Evolutionary conservation across 2,797 vertebrate species (phyloP), one percentile per base, ranked within the genome.

Genomic region (Morus bassanus): DNA sequence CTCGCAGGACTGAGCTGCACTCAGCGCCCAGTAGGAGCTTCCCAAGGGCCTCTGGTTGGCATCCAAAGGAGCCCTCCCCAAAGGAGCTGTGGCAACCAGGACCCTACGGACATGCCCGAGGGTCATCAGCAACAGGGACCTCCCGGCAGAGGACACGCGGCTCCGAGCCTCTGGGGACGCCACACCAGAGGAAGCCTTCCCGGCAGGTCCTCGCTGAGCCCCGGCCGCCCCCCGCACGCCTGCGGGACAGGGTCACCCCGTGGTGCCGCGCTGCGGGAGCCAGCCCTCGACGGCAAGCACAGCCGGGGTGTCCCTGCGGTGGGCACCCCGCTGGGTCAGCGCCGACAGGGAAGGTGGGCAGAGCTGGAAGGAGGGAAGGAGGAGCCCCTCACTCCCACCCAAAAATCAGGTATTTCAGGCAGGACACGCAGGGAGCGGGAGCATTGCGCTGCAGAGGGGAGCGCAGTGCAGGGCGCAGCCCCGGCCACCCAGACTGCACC

Each of bases 91-190:
- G 9, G 31, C 63, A 48, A 30, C 25, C 84, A 61, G 73, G 15
- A 27, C 18, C 23, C 70, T 5, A 2, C 0, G 22, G 31, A n/a
- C 6, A 0, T 7, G 27, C 18, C 76, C 0, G 2, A 57, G 46
- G 63, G 45, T 33, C 6, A 28, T 2, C 68, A 54, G 59, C 45
- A 37, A 50, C 57, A n/a, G 4, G 9, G 65, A 74, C 31, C 37
- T 2, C 8, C 72, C 27, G 63, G 54, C 17, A 56, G 28, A 24
- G 65, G 41, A 46, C 65, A 57, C 23, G 0, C 0, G 30, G 31
- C 68, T 48, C 30, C 0, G 8, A 5, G 57, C 6, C 53, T 25
- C 54, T 8, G 8, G 53, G n/a, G 4, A 1, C 28, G 13, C 11
- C 18, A 24, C 56, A 33, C 14, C 39, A 31, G 33, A 28, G 25